phyloP scores from a whole-genome alignment of 2,113 vertebrate genomes.

The Falco punctatus region DNA sequence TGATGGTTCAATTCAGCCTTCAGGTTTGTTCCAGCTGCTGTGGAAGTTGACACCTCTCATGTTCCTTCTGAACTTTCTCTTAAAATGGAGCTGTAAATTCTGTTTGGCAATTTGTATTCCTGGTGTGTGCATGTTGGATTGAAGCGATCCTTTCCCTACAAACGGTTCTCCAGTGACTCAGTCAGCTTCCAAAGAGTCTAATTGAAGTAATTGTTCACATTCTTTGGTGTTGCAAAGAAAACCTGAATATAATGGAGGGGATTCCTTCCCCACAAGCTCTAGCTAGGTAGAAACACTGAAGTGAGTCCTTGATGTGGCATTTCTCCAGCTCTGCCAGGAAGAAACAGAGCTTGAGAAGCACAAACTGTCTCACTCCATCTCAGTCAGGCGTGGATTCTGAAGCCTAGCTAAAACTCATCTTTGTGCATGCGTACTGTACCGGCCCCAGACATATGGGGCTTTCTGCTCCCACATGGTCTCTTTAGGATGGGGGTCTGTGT shows the following conservation, averaged over 20 bases:
- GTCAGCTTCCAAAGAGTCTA: background rate
- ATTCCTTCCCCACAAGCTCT: background rate
- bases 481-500: background rate
- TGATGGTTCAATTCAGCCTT: background rate
- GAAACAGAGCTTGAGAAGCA: background rate
- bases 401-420: background rate
- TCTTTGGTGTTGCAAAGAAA: background rate
- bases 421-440: background rate
- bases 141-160: background rate
- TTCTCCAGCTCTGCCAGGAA: background rate
- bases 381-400: background rate
- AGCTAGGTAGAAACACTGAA: background rate
- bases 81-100: background rate
- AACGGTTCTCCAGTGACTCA: background rate
- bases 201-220: background rate
- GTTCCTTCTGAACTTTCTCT: background rate
- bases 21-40: background rate
- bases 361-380: background rate
- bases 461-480: background rate
- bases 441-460: background rate
- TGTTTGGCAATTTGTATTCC: background rate
- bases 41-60: background rate
- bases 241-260: background rate
- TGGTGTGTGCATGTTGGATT: rapidly evolving
- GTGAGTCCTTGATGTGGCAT: background rate